Percentiles rank a stretch among this genome's conserved stretches.
Conservation (phyloP, 37 sponge, comb jelly and placozoan species). For the Chondrosia reniformis region DNA sequence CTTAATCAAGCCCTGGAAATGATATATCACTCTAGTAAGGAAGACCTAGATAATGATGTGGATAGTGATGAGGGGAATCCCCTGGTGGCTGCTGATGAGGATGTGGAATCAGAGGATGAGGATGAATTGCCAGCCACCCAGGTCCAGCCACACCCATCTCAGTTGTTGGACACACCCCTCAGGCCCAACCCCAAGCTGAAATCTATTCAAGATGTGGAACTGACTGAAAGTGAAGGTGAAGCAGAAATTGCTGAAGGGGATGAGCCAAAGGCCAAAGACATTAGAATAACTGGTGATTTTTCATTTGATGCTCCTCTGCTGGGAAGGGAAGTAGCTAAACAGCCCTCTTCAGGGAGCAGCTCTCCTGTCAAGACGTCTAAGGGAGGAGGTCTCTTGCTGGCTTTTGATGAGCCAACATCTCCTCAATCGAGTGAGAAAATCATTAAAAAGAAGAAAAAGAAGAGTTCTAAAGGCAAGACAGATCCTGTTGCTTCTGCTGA, state of each 20-base stretch:
- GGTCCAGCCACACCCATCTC: too few relatives aligned
- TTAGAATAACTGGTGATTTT: background rate
- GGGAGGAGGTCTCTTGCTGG: background rate
- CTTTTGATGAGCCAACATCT: too few relatives aligned
- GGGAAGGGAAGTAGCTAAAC: background rate
- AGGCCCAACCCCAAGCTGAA: background rate
- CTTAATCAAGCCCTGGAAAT: too few relatives aligned
- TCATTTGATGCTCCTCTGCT: background rate
- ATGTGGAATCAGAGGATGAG: conserved; percentile 10
- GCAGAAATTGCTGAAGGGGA: background rate
- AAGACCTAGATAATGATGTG: too few relatives aligned
- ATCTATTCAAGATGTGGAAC: background rate
- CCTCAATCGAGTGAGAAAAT: too few relatives aligned
- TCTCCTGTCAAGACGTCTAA: background rate
- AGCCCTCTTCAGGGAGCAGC: background rate
- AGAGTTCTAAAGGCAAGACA: too few relatives aligned
- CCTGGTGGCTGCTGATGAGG: conserved; percentile 26
- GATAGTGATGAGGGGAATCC: conserved; percentile 26
- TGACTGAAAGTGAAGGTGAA: conserved; percentile 16
- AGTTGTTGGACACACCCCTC: background rate
- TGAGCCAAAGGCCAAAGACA: background rate
- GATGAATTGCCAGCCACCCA: background rate
- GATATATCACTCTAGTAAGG: too few relatives aligned
- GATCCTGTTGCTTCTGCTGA: too few relatives aligned
- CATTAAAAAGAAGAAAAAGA: too few relatives aligned